Base-by-base conservation (phyloP, 2,113 vertebrate species). In the Sphyrna mokarran region DNA sequence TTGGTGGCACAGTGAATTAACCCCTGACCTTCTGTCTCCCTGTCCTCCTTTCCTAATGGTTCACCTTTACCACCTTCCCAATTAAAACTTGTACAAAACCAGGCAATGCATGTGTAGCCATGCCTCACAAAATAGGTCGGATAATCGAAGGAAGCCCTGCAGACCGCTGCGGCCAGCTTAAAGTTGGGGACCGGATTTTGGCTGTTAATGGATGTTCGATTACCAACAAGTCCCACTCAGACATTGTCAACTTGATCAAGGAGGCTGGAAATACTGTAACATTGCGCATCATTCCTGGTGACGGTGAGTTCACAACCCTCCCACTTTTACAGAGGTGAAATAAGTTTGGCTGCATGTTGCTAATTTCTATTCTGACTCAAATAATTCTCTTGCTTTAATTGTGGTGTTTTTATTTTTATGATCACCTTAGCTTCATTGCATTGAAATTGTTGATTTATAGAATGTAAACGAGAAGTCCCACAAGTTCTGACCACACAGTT, bases 111-210 rank as follows among this genome's bases (percentile, higher is more conserved):
- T 99, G 99, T 99, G 99, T 99, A 98, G 99, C 99, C 98, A 99
- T 99, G 99, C 99, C 99, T 98, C 99, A 99, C 98, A 99, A 99
- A 99, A 99, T 99, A 99, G 99, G 99, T 97, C 98, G 99, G 97
- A 99, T 99, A 98, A 99, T 99, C 96, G 99, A 99, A 97, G 99
- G 99, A 96, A 99, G 99, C 97, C 99, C 99, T 29, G 99, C 99
- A 10, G 99, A 99, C 98, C 99, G 99, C 97, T 99, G 99, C 13
- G 99, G 99, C 96, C 99, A 99, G 98, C 98, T 99, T 98, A 99
- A 99, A 97, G 99, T 99, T 33, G 99, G 99, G 96, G 99, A 99
- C 97, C 98, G 99, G 96, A 99, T 99, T 98, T 97, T 99, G 98
- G 99, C 99, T 0, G 99, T 99, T 61, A 99, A 99, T 95, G 97